phyloP scores from a whole-genome alignment of 2,113 vertebrate genomes.

The Nipponia nippon region DNA sequence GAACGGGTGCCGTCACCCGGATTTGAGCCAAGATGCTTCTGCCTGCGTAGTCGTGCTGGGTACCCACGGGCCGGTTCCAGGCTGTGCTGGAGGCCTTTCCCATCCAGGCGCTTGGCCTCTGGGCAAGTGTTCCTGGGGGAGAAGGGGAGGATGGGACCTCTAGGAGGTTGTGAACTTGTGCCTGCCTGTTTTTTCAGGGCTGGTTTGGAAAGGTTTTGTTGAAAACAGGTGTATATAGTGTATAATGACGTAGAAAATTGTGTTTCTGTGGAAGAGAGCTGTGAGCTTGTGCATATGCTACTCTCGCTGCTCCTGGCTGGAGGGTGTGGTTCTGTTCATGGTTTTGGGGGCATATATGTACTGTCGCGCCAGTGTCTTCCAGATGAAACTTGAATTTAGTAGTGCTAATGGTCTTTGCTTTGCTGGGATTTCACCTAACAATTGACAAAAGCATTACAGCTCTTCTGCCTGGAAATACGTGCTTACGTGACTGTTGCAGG shows the following conservation, averaged over 20 bases:
- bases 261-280: not conserved
- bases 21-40: not conserved
- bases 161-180: not conserved
- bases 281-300: not conserved
- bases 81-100: not conserved
- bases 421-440: not conserved
- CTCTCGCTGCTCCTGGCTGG: not conserved
- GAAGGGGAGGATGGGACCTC: not conserved
- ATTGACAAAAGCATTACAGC: not conserved
- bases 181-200: not conserved
- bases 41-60: rapidly evolving
- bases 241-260: rapidly evolving
- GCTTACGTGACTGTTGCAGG: no score
- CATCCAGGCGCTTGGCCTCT: not conserved
- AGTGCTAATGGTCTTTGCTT: not conserved
- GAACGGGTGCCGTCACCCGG: rapidly evolving
- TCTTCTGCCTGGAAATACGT: not conserved
- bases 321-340: not conserved
- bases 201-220: not conserved
- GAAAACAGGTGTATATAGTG: no score
- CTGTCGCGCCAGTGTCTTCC: not conserved
- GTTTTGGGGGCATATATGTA: not conserved
- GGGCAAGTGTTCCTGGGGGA: not conserved
- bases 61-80: no score
- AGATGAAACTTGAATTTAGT: no score